Conservation (phyloP, 2,113 vertebrate species). For the Upupa epops region DNA sequence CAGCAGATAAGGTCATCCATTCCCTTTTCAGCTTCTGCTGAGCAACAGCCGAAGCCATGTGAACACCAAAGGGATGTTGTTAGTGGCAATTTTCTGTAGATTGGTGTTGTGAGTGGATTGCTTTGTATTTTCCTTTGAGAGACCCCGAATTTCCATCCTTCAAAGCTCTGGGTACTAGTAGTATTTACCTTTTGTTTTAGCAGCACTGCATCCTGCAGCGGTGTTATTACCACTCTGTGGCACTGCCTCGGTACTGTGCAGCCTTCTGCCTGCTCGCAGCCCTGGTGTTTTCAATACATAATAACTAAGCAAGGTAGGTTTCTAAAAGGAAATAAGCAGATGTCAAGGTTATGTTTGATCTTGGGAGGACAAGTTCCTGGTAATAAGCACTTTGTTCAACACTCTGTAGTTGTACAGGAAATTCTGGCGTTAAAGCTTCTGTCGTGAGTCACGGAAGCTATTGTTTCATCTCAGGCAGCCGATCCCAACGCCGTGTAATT, state of each 20-base stretch:
- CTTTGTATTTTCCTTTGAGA: not conserved
- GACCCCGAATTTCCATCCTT: not conserved
- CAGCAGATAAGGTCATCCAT: not conserved
- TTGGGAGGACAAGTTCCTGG: not conserved
- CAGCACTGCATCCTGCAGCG: not conserved
- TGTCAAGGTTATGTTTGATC: slow-evolving; percentile 21
- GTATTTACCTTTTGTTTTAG: not conserved
- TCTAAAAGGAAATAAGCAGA: slow-evolving; percentile 48
- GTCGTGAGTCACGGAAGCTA: not conserved
- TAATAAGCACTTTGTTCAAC: slow-evolving; percentile 23
- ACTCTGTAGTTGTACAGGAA: not conserved
- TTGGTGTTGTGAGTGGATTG: not conserved
- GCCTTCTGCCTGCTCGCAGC: not conserved
- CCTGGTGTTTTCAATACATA: not conserved
- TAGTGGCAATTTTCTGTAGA: not conserved
- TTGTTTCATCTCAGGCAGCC: not conserved
- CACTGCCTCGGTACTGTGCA: not conserved
- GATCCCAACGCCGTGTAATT: not conserved
- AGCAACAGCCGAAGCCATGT: not conserved
- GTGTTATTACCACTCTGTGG: not conserved
- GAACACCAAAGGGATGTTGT: not conserved
- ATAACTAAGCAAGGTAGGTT: slow-evolving; percentile 23
- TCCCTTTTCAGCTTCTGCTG: not conserved
- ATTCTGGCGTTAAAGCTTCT: not conserved
- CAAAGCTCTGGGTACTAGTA: not conserved